phyloP scores from a whole-genome alignment of 2,113 vertebrate genomes.

The Macrotis lagotis region DNA sequence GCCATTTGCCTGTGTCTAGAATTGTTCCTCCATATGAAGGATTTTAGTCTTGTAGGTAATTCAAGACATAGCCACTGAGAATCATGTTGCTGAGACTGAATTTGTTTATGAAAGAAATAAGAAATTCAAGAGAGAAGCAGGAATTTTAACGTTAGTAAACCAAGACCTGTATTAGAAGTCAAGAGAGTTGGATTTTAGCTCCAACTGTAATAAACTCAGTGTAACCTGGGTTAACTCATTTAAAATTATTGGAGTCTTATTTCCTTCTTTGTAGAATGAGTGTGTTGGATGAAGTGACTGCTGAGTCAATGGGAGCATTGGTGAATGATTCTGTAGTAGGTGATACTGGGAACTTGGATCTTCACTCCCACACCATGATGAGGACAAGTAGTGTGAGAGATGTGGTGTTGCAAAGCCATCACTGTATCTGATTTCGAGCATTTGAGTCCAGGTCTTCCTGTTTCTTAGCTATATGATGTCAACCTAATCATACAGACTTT shows the following conservation, averaged over 20 bases:
- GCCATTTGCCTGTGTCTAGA: neutral
- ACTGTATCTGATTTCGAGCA: neutral
- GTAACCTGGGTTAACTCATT: neutral
- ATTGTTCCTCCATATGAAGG: neutral
- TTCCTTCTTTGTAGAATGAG: neutral
- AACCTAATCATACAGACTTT: neutral
- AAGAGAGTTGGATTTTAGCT: neutral
- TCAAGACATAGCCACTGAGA: neutral
- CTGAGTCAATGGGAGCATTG: too few species aligned
- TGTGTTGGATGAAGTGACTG: neutral
- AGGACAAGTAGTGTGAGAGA: neutral
- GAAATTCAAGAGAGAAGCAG: neutral
- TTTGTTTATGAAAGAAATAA: neutral
- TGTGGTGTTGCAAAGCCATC: neutral
- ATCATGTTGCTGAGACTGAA: neutral
- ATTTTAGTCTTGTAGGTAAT: neutral
- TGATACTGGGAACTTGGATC: neutral
- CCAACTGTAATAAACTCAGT: neutral
- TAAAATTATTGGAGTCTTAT: neutral
- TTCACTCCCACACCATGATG: neutral
- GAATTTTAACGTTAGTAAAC: neutral
- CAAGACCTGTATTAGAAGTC: neutral
- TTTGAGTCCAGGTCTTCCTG: neutral
- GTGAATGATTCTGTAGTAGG: neutral
- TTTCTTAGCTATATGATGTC: neutral